phyloP scores from a whole-genome alignment of 2,113 vertebrate genomes.

The Scalopus aquaticus region DNA sequence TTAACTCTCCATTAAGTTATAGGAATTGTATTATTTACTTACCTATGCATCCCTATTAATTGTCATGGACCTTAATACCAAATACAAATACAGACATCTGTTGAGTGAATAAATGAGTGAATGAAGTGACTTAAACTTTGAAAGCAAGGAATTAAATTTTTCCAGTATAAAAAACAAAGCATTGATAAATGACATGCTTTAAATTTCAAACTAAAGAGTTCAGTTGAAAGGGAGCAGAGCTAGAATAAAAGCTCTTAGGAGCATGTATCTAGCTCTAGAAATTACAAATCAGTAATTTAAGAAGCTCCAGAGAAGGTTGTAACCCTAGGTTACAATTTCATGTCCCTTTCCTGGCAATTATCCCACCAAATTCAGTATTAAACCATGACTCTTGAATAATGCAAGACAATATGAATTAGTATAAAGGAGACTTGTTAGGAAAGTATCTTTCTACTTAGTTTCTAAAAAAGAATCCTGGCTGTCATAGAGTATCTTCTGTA shows the following conservation, averaged over 20 bases:
- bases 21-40: neutral
- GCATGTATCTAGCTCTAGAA: constrained; percentile 20
- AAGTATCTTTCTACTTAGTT: constrained; percentile 7
- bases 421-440: neutral
- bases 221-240: neutral
- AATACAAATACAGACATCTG: neutral
- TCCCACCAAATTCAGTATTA: neutral
- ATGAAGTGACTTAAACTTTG: neutral
- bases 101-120: neutral
- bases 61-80: neutral
- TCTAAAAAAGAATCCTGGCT: constrained; percentile 7
- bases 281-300: neutral
- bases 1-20: neutral
- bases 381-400: neutral
- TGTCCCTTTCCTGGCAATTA: neutral
- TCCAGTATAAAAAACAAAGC: neutral
- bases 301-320: neutral
- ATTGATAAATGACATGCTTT: neutral
- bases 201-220: neutral
- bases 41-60: neutral
- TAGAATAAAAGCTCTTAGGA: neutral
- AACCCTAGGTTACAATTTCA: neutral
- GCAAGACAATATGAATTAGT: neutral
- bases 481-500: neutral
- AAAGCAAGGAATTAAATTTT: neutral